Conservation (phyloP, 1,140 invertebrate species). For the Euschistus heros region DNA sequence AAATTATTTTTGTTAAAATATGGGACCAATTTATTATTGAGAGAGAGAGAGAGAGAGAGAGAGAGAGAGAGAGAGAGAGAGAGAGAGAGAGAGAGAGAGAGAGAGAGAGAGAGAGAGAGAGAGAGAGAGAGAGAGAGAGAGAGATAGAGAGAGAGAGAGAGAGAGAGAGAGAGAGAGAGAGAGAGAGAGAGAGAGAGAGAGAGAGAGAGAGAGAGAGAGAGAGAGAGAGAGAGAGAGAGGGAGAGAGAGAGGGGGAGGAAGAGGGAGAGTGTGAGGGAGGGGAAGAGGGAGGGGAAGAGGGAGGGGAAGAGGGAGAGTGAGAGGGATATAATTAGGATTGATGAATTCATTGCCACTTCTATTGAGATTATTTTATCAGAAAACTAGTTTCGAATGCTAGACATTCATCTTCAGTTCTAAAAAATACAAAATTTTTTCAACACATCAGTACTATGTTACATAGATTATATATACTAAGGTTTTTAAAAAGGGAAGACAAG, state of each 20-base stretch:
- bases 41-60: slow-evolving; percentile 12
- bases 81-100: slow-evolving; percentile 18
- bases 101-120: slow-evolving; percentile 17
- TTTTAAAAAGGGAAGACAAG: not conserved
- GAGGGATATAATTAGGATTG: too few relatives aligned
- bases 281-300: not conserved
- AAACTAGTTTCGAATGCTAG: too few relatives aligned
- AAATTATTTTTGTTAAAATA: too few relatives aligned
- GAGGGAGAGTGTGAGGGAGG: slow-evolving; percentile 14
- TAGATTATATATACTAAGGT: too few relatives aligned
- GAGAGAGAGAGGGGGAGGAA: slow-evolving; percentile 14
- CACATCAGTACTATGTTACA: too few relatives aligned
- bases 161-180: slow-evolving; percentile 20
- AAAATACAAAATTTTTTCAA: too few relatives aligned
- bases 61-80: slow-evolving; percentile 20
- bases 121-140: slow-evolving; percentile 16
- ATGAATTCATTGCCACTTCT: too few relatives aligned
- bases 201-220: slow-evolving; percentile 18
- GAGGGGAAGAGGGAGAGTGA: not conserved
- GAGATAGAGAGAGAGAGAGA: slow-evolving; percentile 12
- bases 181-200: slow-evolving; percentile 16
- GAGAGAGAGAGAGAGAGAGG: slow-evolving; percentile 17
- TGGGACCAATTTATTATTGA: too few relatives aligned
- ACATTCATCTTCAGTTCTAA: too few relatives aligned
- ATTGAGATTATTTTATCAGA: too few relatives aligned